Percentiles rank a stretch among this genome's conserved stretches.
phyloP scores from a whole-genome alignment of 2,797 vertebrate genomes.

The Botia kubotai region DNA sequence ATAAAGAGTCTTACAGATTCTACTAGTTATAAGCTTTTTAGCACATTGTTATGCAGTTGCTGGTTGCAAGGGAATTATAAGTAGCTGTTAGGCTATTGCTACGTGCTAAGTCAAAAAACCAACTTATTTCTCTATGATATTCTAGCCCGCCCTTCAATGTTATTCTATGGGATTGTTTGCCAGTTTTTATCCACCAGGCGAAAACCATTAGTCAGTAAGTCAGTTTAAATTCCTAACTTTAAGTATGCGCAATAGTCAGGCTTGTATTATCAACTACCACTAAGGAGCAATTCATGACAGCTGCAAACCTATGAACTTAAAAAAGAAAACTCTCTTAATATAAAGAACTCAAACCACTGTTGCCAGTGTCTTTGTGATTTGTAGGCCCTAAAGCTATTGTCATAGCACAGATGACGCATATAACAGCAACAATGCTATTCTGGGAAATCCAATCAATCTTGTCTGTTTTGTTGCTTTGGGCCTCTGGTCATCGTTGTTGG shows the following conservation, averaged over 20 bases:
- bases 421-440: conserved; percentile 24
- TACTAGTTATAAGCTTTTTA: neutral
- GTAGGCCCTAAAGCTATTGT: conserved; percentile 20
- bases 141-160: neutral
- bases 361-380: conserved; percentile 9
- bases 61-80: neutral
- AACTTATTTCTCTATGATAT: neutral
- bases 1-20: neutral
- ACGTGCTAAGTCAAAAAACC: neutral
- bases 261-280: neutral
- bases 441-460: conserved; percentile 23
- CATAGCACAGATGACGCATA: conserved; percentile 13
- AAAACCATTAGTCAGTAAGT: neutral
- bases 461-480: conserved; percentile 32
- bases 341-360: neutral
- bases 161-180: neutral
- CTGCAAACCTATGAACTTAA: neutral
- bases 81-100: neutral
- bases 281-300: neutral
- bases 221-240: neutral
- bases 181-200: neutral
- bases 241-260: neutral
- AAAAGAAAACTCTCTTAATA: conserved; percentile 1
- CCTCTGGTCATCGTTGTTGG: neutral
- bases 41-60: too few relatives aligned